Percentiles rank a stretch among this genome's conserved stretches.
phyloP scores from a whole-genome alignment of 2,888 invertebrate species.

The Machimus rusticus region DNA sequence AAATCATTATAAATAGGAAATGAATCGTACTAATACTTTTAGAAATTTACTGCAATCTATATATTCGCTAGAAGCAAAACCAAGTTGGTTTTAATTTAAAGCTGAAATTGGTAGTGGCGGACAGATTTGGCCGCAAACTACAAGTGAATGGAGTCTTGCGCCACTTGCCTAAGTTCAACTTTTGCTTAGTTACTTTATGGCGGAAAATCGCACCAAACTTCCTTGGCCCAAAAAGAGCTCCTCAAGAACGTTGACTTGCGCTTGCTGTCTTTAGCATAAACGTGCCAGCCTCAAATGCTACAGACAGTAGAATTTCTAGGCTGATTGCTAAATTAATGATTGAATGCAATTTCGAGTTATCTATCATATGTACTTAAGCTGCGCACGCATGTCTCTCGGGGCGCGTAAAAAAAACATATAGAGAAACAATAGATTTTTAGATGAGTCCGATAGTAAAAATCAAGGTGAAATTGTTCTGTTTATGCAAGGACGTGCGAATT shows the following conservation, averaged over 20 bases:
- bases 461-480: neutral
- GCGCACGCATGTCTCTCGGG: neutral
- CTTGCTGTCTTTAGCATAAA: neutral
- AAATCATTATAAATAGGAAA: neutral
- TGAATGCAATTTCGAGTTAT: neutral
- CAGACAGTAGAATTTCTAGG: neutral
- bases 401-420: neutral
- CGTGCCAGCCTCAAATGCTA: neutral
- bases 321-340: neutral
- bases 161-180: neutral
- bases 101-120: neutral
- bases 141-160: neutral
- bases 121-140: neutral
- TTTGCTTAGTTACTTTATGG: neutral
- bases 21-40: neutral
- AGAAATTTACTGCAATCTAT: neutral
- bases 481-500: neutral
- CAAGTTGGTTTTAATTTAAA: neutral
- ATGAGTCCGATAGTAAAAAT: neutral
- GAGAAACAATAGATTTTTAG: neutral
- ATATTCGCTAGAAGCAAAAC: neutral
- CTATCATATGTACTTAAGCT: neutral
- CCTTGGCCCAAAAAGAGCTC: neutral
- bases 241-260: neutral
- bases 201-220: neutral